phyloP scores from a whole-genome alignment of 2,888 invertebrate species.

The Netelia fuscicornis region DNA sequence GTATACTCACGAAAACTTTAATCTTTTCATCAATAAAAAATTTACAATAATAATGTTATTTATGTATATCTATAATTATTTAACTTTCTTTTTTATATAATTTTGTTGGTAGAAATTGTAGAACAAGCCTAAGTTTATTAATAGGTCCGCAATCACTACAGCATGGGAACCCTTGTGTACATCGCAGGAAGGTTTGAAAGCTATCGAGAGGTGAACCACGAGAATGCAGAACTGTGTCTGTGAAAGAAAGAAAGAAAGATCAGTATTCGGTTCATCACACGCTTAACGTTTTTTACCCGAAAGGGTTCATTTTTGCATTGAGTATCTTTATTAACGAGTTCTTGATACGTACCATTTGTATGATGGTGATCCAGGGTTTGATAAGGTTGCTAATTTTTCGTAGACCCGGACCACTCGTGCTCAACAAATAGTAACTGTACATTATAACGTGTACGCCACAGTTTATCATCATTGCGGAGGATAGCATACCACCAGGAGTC shows the following conservation, averaged over 20 bases:
- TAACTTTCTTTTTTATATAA: slow-evolving; percentile 82
- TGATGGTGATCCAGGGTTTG: slow-evolving; percentile 86
- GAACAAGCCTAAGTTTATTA: slow-evolving; percentile 89
- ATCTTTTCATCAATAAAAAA: slow-evolving; percentile 14
- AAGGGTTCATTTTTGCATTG: too few relatives aligned
- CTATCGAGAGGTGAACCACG: slow-evolving; percentile 86
- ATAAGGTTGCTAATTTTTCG: slow-evolving; percentile 86
- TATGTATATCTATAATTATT: background rate
- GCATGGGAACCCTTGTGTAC: slow-evolving; percentile 80
- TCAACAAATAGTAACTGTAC: slow-evolving; percentile 90
- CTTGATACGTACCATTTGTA: slow-evolving; percentile 88
- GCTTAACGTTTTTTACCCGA: background rate
- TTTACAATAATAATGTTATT: background rate
- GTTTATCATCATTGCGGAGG: slow-evolving; percentile 88
- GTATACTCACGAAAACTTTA: background rate
- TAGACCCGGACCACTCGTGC: slow-evolving; percentile 87
- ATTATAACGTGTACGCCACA: slow-evolving; percentile 89
- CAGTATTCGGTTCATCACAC: background rate
- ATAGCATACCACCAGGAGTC: slow-evolving; percentile 87
- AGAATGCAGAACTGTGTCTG: slow-evolving; percentile 89
- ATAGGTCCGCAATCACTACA: slow-evolving; percentile 87
- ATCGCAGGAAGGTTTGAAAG: slow-evolving; percentile 86
- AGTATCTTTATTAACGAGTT: too few relatives aligned
- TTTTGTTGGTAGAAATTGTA: slow-evolving; percentile 88
- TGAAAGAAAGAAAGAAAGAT: slow-evolving; percentile 75